phyloP scores from a whole-genome alignment of 2,797 vertebrate species.

The Typhlichthys eigenmanni region DNA sequence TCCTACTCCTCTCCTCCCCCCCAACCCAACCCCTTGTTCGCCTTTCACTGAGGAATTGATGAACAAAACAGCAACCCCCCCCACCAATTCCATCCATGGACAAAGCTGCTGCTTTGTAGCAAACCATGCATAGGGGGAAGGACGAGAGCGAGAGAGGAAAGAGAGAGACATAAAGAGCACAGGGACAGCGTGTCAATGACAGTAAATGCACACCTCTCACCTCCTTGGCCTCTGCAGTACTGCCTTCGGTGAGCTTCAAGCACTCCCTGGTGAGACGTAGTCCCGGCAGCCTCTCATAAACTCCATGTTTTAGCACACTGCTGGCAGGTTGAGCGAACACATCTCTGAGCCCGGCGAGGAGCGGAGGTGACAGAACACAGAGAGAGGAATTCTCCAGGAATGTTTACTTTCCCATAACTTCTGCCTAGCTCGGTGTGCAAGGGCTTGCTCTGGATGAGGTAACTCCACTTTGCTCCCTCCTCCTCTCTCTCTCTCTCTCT shows the following conservation, averaged over 20 bases:
- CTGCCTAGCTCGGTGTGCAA: conserved; percentile 59
- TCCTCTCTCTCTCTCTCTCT: conserved; percentile 20
- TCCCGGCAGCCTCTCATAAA: conserved; percentile 62
- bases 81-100: conserved; percentile 54
- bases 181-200: conserved; percentile 23
- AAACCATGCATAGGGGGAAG: conserved; percentile 43
- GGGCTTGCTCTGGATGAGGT: conserved; percentile 58
- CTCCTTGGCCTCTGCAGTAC: conserved; percentile 63
- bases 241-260: conserved; percentile 64
- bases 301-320: conserved; percentile 52
- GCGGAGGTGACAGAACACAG: conserved; percentile 53
- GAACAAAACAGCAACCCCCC: conserved; percentile 35
- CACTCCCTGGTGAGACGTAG: conserved; percentile 66
- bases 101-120: conserved; percentile 69
- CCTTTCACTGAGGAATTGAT: conserved; percentile 35
- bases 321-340: conserved; percentile 47
- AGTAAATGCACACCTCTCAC: conserved; percentile 64
- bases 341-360: conserved; percentile 51
- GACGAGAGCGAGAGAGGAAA: conserved; percentile 16
- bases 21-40: conserved; percentile 27
- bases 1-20: conserved; percentile 23
- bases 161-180: conserved; percentile 9
- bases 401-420: conserved; percentile 82
- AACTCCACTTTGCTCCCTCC: conserved; percentile 58
- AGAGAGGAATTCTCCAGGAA: conserved; percentile 54